Base-by-base conservation (phyloP, 64 coral and sea anemone species). In the Hydrozoanthus tunicans region DNA sequence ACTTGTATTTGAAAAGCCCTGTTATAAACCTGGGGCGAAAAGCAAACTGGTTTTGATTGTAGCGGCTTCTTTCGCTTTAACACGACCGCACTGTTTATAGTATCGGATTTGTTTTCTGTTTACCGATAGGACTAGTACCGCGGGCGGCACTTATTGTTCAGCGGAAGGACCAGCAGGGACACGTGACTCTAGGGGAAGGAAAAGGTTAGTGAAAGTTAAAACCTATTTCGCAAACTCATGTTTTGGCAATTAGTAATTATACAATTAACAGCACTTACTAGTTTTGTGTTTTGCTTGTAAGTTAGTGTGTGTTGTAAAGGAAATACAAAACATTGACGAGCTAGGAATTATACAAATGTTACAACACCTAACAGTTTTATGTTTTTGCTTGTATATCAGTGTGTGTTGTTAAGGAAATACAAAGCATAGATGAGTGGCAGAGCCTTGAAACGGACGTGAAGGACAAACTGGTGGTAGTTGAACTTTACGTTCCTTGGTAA, bases 141-240 rank as follows among this genome's bases (percentile, higher is more conserved):
- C 82, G 82, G 23, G 82, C 82, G 1, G 82, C 82, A 59, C 82
- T 86, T 5, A 66, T 86, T 59, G 82, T 86, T 24, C 82, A 86
- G 52, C 51, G 82, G 8, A 86, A 86, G 55, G 82, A 86, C 66
- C 82, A 86, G 53, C 82, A 86, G 17, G 82, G 82, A 58, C 82
- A 86, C 66, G 53, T 86, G 82, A 25, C 65, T 3, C 82, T 71
- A 66, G 82, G 82, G 3, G 82, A 86, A 70, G 82, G 82, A 55
- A 86, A 86, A 86, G 82, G 82, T 86, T 23, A 58, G 66, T 70
- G n/a, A 20, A 20, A 20, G 20, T 20, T 20, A 20, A 20, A 20
- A 20, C 20, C 20, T 20, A 20, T 20, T 20, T 20, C 20, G 20
- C 20, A 20, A 20, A 20, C 20, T 20, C 20, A 20, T 20, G 20